A percentile compares a stretch with the other conserved stretches of the same genome.
Evolutionary conservation across 2,113 vertebrate genomes (phyloP).

Genomic region (Crotalus horridus): DNA sequence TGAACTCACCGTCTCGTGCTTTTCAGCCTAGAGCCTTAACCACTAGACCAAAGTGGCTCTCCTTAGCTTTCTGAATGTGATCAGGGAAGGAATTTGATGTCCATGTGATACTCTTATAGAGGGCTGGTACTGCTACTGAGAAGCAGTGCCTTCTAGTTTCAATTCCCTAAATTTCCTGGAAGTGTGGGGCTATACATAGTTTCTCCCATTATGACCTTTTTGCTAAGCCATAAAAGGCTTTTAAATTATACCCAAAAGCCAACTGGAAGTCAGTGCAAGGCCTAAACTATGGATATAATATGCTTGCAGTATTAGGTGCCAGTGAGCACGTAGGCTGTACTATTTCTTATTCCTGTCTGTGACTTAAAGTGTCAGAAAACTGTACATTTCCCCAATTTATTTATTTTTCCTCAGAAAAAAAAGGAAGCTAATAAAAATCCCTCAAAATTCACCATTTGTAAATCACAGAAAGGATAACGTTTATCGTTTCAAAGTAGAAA

Average conservation of each 20-base stretch:
- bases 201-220: background rate
- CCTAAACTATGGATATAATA: background rate
- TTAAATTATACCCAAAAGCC: background rate
- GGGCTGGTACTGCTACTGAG: background rate
- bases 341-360: background rate
- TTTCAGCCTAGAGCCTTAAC: background rate
- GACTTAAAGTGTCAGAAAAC: background rate
- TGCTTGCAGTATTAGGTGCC: background rate
- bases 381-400: background rate
- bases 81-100: background rate
- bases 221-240: background rate
- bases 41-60: background rate
- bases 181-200: background rate
- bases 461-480: background rate
- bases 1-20: background rate
- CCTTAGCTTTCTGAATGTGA: background rate
- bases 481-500: background rate
- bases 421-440: background rate
- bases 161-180: background rate
- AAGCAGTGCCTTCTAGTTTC: background rate
- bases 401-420: background rate
- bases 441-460: background rate
- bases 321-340: background rate
- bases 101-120: background rate
- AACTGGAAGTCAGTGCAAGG: background rate